phyloP scores from a whole-genome alignment of 2,888 invertebrate genomes.

The Trichogramma evanescens region DNA sequence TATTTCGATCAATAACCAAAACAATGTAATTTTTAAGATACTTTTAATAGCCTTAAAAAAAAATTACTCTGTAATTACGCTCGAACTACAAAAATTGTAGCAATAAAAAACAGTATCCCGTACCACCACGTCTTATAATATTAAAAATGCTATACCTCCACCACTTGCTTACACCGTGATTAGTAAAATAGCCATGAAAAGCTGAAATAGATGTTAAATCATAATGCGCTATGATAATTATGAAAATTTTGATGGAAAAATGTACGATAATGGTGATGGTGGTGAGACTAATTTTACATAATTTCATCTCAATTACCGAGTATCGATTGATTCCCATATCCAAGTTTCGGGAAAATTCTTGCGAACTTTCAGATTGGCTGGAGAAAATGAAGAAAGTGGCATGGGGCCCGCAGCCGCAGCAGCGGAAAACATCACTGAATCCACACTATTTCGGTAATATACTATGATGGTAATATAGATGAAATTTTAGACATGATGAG shows the following conservation, averaged over 20 bases:
- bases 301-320: conserved; percentile 50
- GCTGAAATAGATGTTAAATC: not conserved
- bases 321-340: conserved; percentile 58
- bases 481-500: too few species aligned
- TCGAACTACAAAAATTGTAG: too few species aligned
- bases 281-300: conserved; percentile 3
- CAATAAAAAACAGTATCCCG: too few species aligned
- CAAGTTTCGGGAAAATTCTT: conserved; percentile 68
- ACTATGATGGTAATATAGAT: conserved; percentile 36
- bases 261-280: not conserved
- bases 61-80: too few species aligned
- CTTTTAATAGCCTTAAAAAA: too few species aligned
- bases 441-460: conserved; percentile 50
- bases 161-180: too few species aligned
- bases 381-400: conserved; percentile 32
- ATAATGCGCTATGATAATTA: not conserved
- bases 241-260: too few species aligned
- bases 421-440: conserved; percentile 35
- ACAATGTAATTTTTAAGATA: too few species aligned
- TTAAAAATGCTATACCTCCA: too few species aligned
- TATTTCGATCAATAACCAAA: too few species aligned
- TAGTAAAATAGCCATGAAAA: too few species aligned
- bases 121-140: too few species aligned
- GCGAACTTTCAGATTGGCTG: conserved; percentile 49
- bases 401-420: conserved; percentile 32